phyloP scores from a whole-genome alignment of 2,797 vertebrate species.

The Allobates femoralis region DNA sequence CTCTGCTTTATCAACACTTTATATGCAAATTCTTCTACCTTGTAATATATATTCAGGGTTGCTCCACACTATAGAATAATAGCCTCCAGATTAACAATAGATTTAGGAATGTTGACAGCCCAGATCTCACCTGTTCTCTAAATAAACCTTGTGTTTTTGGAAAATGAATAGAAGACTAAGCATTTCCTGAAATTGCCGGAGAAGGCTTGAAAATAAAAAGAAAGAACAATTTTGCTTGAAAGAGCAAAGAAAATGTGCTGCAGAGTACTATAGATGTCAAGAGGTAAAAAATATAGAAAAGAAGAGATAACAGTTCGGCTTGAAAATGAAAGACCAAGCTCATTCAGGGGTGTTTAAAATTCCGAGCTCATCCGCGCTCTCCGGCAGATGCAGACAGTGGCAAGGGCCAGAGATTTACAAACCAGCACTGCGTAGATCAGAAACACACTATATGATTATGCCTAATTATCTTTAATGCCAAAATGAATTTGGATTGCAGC shows the following conservation, averaged over 20 bases:
- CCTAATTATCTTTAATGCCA: conserved; percentile 64
- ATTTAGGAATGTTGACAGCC: background rate
- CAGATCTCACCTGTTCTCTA: background rate
- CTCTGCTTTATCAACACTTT: background rate
- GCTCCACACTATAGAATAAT: background rate
- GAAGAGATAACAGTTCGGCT: conserved; percentile 42
- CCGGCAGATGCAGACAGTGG: conserved; percentile 49
- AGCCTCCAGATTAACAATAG: conserved; percentile 1
- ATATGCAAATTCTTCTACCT: background rate
- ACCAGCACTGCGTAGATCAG: conserved; percentile 55
- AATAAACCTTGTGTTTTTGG: conserved; percentile 34
- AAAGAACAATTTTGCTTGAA: conserved; percentile 45
- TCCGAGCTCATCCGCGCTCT: conserved; percentile 57
- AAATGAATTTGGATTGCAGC: conserved; percentile 60
- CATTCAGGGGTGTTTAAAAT: conserved; percentile 60
- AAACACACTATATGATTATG: conserved; percentile 63
- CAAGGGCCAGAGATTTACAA: conserved; percentile 62
- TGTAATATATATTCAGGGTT: background rate
- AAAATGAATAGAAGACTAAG: conserved; percentile 23
- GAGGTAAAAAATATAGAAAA: conserved; percentile 48
- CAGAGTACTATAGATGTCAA: conserved; percentile 51
- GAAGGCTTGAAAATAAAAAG: conserved; percentile 29
- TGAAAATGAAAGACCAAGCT: conserved; percentile 42
- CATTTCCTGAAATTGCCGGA: conserved; percentile 25
- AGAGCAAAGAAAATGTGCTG: conserved; percentile 38